Evolutionary conservation across 2,888 invertebrate genomes (phyloP).

Genomic region (Smittia sp.): DNA sequence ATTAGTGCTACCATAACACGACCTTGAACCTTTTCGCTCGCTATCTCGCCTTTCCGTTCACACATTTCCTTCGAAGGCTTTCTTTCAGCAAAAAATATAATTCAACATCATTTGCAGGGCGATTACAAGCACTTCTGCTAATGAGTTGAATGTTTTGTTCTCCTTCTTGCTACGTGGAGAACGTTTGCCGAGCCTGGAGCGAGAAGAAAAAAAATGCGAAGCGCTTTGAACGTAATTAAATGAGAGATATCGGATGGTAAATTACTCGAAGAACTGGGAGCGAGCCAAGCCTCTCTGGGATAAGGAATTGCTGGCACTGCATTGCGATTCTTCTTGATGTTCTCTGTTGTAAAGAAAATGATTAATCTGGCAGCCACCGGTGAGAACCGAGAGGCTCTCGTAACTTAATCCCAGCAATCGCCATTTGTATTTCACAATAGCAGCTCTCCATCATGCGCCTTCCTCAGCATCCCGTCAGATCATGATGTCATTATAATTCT

Average conservation of each 20-base stretch:
- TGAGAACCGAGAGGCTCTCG: too few species aligned
- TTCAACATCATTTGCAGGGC: slow-evolving; percentile 26
- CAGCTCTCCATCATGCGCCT: too few species aligned
- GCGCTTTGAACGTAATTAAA: slow-evolving; percentile 13
- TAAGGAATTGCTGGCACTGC: too few species aligned
- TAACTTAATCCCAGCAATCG: too few species aligned
- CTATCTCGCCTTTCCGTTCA: not conserved
- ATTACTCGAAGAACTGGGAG: not conserved
- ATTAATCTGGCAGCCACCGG: too few species aligned
- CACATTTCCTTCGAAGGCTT: not conserved
- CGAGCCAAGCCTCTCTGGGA: too few species aligned
- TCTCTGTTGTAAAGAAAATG: too few species aligned
- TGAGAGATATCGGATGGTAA: slow-evolving; percentile 7
- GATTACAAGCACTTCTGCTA: slow-evolving; percentile 21
- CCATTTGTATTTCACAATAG: too few species aligned
- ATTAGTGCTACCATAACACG: not conserved
- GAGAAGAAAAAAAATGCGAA: slow-evolving; percentile 10
- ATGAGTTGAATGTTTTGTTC: not conserved
- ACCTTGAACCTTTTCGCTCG: slow-evolving; percentile 12
- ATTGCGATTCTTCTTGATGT: too few species aligned
- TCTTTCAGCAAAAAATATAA: not conserved
- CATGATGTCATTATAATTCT: slow-evolving; percentile 3
- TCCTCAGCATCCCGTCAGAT: not conserved
- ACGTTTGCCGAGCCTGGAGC: not conserved
- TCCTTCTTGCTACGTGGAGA: not conserved